Evolutionary conservation across 2,113 vertebrate species (phyloP).

Genomic region (Microcebus jonahi): DNA sequence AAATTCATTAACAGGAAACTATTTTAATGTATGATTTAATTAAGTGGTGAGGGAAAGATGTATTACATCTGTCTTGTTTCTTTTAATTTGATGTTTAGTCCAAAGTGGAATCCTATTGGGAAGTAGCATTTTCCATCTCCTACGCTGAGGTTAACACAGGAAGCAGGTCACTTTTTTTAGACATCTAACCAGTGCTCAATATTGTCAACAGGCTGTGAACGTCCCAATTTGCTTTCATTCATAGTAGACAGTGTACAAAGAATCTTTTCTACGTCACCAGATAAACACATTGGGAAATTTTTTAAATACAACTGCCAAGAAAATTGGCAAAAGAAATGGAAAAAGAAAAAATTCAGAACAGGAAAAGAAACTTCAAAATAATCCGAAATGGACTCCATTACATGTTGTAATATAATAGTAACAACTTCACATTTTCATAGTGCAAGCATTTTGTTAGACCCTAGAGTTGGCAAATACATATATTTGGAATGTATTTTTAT

Average conservation of each 20-base stretch:
- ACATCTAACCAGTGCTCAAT: constrained; percentile 38
- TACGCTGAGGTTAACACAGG: constrained; percentile 63
- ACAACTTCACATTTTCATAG: not conserved
- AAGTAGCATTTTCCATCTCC: constrained; percentile 58
- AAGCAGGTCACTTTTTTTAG: constrained; percentile 68
- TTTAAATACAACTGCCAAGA: constrained; percentile 54
- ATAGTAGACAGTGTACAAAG: constrained; percentile 39
- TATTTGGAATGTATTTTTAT: not conserved
- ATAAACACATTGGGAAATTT: constrained; percentile 55
- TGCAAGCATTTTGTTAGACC: not conserved
- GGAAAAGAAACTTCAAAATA: not conserved
- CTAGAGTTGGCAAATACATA: not conserved
- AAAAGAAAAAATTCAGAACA: not conserved
- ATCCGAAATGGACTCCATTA: not conserved
- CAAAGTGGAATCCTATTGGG: constrained; percentile 28
- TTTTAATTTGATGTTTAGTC: not conserved
- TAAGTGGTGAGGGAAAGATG: not conserved
- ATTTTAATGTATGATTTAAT: not conserved
- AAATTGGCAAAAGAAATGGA: constrained; percentile 53
- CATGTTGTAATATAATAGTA: not conserved
- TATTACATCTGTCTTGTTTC: not conserved
- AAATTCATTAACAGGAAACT: not conserved
- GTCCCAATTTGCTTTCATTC: constrained; percentile 61
- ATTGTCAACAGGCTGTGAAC: constrained; percentile 62
- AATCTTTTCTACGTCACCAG: constrained; percentile 62